phyloP scores from a whole-genome alignment of 2,113 vertebrate genomes.

The Sclerurus mexicanus region DNA sequence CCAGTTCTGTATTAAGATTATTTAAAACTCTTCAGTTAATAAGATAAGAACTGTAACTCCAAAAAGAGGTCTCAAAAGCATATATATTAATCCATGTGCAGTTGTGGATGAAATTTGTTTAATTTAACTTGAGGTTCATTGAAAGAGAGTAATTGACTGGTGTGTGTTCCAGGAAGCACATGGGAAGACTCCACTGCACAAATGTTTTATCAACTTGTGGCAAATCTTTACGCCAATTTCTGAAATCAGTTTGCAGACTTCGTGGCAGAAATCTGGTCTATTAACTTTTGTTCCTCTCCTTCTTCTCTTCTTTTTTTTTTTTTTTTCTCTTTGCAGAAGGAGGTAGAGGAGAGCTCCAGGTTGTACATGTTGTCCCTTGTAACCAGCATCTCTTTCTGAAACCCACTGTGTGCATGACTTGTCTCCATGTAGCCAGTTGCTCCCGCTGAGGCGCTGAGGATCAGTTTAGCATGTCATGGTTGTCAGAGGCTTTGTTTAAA shows the following conservation, averaged over 20 bases:
- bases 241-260: not conserved
- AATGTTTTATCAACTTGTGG: not conserved
- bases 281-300: conserved; percentile 68
- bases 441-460: not conserved
- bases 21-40: not conserved
- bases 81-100: not conserved
- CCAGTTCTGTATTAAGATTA: not conserved
- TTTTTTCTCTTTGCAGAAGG: conserved; percentile 80
- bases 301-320: conserved; percentile 43
- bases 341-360: conserved; percentile 88
- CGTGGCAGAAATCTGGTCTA: conserved; percentile 25
- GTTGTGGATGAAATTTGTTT: not conserved
- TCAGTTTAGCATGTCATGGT: conserved; percentile 39
- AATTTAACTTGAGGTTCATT: not conserved
- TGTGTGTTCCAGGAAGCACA: not conserved
- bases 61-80: not conserved
- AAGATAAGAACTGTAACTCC: not conserved
- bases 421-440: not conserved
- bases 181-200: not conserved
- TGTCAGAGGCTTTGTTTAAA: conserved; percentile 29
- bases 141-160: not conserved
- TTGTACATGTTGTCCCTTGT: conserved; percentile 74
- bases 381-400: conserved; percentile 30
- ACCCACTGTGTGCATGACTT: conserved; percentile 30
- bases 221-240: not conserved